phyloP scores from a whole-genome alignment of 2,888 invertebrate genomes.

The Campoplex nolae region DNA sequence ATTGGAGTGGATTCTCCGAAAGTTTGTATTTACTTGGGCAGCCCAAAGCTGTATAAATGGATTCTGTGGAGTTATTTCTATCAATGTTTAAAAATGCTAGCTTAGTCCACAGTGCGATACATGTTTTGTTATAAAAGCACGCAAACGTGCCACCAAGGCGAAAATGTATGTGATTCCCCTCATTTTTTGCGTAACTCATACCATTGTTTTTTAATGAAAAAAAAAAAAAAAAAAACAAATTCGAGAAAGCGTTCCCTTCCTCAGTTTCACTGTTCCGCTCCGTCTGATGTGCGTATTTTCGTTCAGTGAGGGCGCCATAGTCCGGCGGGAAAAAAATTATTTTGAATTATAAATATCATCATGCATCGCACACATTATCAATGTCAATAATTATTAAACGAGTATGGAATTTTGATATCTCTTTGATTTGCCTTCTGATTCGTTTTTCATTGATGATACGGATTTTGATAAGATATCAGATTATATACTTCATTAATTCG shows the following conservation, averaged over 20 bases:
- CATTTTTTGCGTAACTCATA: background rate
- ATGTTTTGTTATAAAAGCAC: background rate
- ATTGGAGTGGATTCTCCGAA: background rate
- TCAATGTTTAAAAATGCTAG: background rate
- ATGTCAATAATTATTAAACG: background rate
- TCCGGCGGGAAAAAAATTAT: background rate
- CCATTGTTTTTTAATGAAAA: background rate
- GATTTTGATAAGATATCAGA: background rate
- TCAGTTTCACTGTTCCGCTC: conserved; percentile 4
- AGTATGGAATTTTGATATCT: background rate
- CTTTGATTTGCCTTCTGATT: background rate
- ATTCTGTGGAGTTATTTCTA: background rate
- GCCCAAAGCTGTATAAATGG: background rate
- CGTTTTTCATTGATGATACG: background rate
- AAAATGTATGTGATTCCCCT: background rate
- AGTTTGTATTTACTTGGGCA: background rate
- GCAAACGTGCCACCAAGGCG: no score
- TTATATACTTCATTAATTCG: background rate
- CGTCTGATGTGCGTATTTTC: no score
- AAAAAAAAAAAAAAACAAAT: no score
- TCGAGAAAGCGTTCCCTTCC: background rate
- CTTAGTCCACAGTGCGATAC: background rate
- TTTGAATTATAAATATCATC: background rate
- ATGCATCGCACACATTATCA: no score
- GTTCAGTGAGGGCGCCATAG: background rate